Evolutionary conservation across 1,140 invertebrate species (phyloP).

Genomic region (Halictus rubicundus): DNA sequence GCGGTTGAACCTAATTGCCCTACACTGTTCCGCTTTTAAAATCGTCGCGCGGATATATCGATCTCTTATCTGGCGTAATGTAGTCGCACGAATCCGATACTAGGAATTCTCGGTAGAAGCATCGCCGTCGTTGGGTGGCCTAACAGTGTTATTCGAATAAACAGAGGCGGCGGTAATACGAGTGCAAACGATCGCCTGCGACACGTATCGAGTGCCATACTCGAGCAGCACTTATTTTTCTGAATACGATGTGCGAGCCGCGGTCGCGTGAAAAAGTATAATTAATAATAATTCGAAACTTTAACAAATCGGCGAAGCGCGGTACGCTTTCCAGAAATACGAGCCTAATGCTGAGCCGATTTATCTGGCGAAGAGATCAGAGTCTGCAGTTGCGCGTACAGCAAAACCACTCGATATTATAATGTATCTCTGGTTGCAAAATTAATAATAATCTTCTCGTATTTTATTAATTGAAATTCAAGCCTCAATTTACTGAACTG

Average conservation of each 20-base stretch:
- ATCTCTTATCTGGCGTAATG: constrained; percentile 11
- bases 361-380: not conserved
- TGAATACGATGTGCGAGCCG: not conserved
- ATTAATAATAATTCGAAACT: not conserved
- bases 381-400: not conserved
- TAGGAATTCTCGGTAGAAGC: not conserved
- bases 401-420: constrained; percentile 1
- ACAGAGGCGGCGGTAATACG: not conserved
- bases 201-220: not conserved
- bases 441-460: too few relatives aligned
- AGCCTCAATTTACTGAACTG: too few relatives aligned
- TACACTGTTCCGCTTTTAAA: constrained; percentile 13
- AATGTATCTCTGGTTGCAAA: too few relatives aligned
- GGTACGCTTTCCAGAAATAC: not conserved
- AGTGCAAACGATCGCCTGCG: not conserved
- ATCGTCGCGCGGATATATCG: constrained; percentile 1
- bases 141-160: constrained; percentile 24
- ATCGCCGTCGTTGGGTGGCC: not conserved
- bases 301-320: not conserved
- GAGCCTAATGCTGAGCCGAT: not conserved
- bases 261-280: not conserved
- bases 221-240: constrained; percentile 3
- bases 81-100: constrained; percentile 17
- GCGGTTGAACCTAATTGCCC: constrained; percentile 16
- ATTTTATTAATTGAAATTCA: too few relatives aligned